Evolutionary conservation across 2,888 invertebrate genomes (phyloP).

Genomic region (Clostera curtula): DNA sequence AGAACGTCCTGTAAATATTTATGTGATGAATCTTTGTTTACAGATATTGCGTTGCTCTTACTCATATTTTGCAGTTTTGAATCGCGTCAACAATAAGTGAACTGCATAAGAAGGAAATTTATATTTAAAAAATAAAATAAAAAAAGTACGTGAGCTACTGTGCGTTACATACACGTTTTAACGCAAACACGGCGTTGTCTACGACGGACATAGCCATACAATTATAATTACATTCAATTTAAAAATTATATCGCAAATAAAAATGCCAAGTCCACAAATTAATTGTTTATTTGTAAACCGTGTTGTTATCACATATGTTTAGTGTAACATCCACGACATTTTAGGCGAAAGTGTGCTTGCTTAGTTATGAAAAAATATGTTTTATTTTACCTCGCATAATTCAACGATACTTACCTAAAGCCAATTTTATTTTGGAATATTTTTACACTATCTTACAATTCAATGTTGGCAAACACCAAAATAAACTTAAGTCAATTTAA

Average conservation of each 20-base stretch:
- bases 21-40: constrained; percentile 17
- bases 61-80: constrained; percentile 62
- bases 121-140: background rate
- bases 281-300: constrained; percentile 67
- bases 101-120: constrained; percentile 18
- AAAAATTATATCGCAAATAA: constrained; percentile 18
- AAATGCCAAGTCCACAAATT: constrained; percentile 41
- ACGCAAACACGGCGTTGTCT: too few species aligned
- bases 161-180: too few species aligned
- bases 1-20: too few species aligned
- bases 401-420: constrained; percentile 32
- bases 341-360: constrained; percentile 70
- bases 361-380: constrained; percentile 57
- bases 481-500: too few species aligned
- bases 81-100: constrained; percentile 36
- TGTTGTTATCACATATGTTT: constrained; percentile 67
- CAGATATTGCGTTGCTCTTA: constrained; percentile 63
- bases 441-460: background rate
- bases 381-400: constrained; percentile 33
- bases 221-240: background rate
- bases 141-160: too few species aligned
- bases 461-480: too few species aligned
- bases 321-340: constrained; percentile 65
- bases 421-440: constrained; percentile 12
- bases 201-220: too few species aligned